Evolutionary conservation across 2,797 vertebrate genomes (phyloP), one percentile per base, ranked within the genome.

Genomic region (Scomberomorus guttatus): DNA sequence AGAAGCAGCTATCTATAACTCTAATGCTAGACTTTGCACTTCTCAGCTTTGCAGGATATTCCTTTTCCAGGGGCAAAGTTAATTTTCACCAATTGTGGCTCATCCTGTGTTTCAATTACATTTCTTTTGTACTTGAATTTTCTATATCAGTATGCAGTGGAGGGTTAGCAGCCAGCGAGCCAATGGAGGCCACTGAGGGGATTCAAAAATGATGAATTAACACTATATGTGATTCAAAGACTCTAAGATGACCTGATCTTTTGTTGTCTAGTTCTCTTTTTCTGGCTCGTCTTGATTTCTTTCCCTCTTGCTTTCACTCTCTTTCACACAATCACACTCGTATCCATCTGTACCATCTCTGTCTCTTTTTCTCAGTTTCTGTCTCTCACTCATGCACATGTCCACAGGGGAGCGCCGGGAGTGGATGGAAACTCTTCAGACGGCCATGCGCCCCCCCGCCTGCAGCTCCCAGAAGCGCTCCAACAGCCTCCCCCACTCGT

Each of bases 371-470:
- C 50, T 58, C 65, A 48, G 51, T 70, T 66, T 74, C 82, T 50
- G 78, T 81, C 78, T 88, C 80, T 85, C 64, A 68, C 77, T 83
- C 79, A n/a, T 67, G 42, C 82, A 51, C 81, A 57, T 65, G 89
- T 95, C 89, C 81, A 83, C 92, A 99, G 98, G 96, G 90, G 97
- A 98, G 85, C 96, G 97, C 87, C 96, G 96, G 90, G 97, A 97
- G 89, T 99, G 97, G 98, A 95, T 98, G 91, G 95, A 94, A 88
- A 93, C 92, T 14, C 93, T 99, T 20, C 94, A 97, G 83, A 92
- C 76, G 84, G 96, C 96, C 77, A 87, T 96, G 92, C 95, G 92
- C 86, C 94, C 89, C 6, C 95, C 95, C 2, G 82, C 93, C 77
- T 87, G 93, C 48, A 63, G 92, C 50, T 93, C 93, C 72, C 94